phyloP scores from a whole-genome alignment of 2,888 invertebrate genomes.

The Hydrotaea cyrtoneurina region DNA sequence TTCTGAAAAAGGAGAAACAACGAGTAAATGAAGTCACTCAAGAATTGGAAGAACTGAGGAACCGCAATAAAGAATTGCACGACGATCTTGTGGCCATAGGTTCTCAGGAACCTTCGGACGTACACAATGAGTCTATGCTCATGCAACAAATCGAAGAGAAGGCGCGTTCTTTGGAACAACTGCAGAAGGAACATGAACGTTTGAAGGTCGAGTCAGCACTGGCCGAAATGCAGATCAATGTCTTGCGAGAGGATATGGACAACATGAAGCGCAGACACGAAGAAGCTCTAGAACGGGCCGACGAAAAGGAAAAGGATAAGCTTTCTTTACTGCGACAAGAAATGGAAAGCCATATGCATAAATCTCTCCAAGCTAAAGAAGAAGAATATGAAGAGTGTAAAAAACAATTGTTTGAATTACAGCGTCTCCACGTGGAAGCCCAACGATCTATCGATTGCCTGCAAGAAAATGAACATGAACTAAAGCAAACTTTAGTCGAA shows the following conservation, averaged over 20 bases:
- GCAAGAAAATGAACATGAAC: constrained; percentile 80
- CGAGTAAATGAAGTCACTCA: constrained; percentile 74
- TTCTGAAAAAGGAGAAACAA: constrained; percentile 77
- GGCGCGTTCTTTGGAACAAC: constrained; percentile 76
- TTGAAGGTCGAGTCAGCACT: constrained; percentile 75
- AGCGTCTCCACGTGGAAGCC: constrained; percentile 81
- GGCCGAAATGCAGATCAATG: constrained; percentile 75
- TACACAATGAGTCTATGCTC: constrained; percentile 69
- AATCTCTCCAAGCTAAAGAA: constrained; percentile 71
- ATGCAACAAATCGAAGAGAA: constrained; percentile 75
- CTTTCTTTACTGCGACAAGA: constrained; percentile 71
- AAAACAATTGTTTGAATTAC: constrained; percentile 81
- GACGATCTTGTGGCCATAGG: constrained; percentile 74
- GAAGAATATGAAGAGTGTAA: constrained; percentile 81
- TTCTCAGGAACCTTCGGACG: constrained; percentile 67
- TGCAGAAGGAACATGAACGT: constrained; percentile 78
- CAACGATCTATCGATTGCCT: constrained; percentile 79
- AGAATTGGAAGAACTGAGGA: constrained; percentile 74
- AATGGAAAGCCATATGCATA: constrained; percentile 70
- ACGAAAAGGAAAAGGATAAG: constrained; percentile 73
- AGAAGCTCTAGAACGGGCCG: constrained; percentile 71
- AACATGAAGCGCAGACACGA: constrained; percentile 74
- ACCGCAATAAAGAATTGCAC: constrained; percentile 74
- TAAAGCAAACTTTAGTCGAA: constrained; percentile 77
- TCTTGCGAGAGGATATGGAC: constrained; percentile 74